Evolutionary conservation across 2,888 invertebrate genomes (phyloP).

Genomic region (Marronus borbonicus): DNA sequence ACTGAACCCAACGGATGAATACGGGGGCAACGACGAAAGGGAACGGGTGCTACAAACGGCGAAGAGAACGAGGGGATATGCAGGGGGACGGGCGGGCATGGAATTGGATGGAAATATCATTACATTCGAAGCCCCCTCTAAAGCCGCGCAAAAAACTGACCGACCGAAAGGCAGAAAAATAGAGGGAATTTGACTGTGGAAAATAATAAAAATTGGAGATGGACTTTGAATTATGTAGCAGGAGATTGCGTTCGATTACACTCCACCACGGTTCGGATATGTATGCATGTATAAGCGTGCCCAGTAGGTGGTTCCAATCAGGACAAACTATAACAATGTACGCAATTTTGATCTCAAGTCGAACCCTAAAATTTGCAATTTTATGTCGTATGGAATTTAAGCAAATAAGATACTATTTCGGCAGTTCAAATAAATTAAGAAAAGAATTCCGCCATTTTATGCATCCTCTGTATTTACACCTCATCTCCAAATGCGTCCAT

Average conservation of each 20-base stretch:
- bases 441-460: too few species aligned
- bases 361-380: too few species aligned
- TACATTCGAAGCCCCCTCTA: slow-evolving; percentile 69
- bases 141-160: slow-evolving; percentile 68
- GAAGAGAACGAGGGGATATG: slow-evolving; percentile 57
- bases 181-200: slow-evolving; percentile 72
- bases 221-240: slow-evolving; percentile 72
- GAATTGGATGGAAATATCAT: slow-evolving; percentile 72
- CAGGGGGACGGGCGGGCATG: slow-evolving; percentile 65
- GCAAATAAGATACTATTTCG: too few species aligned
- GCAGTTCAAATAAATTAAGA: too few species aligned
- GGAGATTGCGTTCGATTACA: slow-evolving; percentile 61
- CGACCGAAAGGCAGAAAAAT: slow-evolving; percentile 71
- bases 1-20: neutral
- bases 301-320: too few species aligned
- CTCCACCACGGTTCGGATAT: slow-evolving; percentile 60
- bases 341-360: too few species aligned
- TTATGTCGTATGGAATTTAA: too few species aligned
- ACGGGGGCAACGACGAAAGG: neutral
- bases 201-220: slow-evolving; percentile 72
- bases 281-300: neutral
- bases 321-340: too few species aligned
- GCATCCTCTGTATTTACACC: too few species aligned
- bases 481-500: too few species aligned
- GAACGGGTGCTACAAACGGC: slow-evolving; percentile 23